phyloP scores from a whole-genome alignment of 2,888 invertebrate genomes.

The Oscheius myriophilus region DNA sequence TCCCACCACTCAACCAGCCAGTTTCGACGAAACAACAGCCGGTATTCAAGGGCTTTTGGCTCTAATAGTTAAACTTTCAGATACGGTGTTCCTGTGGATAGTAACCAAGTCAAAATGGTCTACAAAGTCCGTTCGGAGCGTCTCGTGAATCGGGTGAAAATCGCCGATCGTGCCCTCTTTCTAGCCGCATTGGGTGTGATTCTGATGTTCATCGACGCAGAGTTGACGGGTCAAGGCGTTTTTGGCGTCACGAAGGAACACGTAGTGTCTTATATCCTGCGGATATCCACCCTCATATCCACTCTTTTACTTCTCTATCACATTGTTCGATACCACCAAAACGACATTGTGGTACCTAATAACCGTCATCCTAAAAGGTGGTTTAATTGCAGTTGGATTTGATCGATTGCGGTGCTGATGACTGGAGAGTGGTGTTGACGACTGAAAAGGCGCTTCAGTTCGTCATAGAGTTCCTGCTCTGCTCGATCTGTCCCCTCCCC shows the following conservation, averaged over 20 bases:
- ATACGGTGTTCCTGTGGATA: slow-evolving; percentile 68
- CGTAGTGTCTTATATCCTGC: slow-evolving; percentile 54
- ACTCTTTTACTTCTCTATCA: slow-evolving; percentile 62
- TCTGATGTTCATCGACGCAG: slow-evolving; percentile 67
- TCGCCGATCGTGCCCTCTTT: slow-evolving; percentile 47
- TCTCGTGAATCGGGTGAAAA: slow-evolving; percentile 34
- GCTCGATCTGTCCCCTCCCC: slow-evolving; percentile 81
- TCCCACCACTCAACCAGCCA: slow-evolving; percentile 45
- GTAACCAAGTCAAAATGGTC: slow-evolving; percentile 67
- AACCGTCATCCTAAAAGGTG: background rate
- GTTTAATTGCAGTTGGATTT: slow-evolving; percentile 88
- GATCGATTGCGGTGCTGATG: slow-evolving; percentile 99
- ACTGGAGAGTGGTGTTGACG: slow-evolving; percentile 99
- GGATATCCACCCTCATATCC: slow-evolving; percentile 56
- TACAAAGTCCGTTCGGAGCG: slow-evolving; percentile 66
- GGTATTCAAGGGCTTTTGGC: slow-evolving; percentile 29
- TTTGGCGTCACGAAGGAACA: slow-evolving; percentile 47
- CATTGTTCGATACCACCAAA: slow-evolving; percentile 66
- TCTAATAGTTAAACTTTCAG: slow-evolving; percentile 31
- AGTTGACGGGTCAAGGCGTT: slow-evolving; percentile 61
- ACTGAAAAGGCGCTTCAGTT: slow-evolving; percentile 85
- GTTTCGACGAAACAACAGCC: slow-evolving; percentile 59
- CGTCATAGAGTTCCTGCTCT: slow-evolving; percentile 87
- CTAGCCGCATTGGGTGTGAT: slow-evolving; percentile 62
- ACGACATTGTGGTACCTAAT: slow-evolving; percentile 63